Evolutionary conservation across 2,113 vertebrate genomes (phyloP).

Genomic region (Ia io): DNA sequence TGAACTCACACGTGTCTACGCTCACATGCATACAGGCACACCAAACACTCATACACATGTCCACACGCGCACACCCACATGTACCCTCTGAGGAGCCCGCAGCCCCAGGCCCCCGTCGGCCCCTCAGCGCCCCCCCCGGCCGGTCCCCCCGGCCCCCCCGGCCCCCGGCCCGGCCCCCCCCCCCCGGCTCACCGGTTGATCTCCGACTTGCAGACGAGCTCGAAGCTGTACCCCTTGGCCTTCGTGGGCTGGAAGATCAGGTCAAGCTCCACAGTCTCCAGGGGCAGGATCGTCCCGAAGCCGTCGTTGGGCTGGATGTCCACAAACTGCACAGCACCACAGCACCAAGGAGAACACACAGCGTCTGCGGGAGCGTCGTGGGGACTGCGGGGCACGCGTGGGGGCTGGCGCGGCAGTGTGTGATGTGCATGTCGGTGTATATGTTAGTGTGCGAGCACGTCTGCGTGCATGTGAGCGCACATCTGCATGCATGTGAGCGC

Average conservation of each 20-base stretch:
- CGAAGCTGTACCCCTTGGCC: conserved; percentile 88
- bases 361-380: fast-evolving
- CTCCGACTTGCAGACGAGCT: conserved; percentile 89
- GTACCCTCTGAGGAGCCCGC: background rate
- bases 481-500: fast-evolving
- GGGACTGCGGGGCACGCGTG: fast-evolving
- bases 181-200: conserved; percentile 87
- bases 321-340: conserved; percentile 82
- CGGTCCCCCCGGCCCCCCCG: no score
- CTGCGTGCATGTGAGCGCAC: fast-evolving
- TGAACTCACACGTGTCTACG: background rate
- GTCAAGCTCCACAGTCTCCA: conserved; percentile 87
- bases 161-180: no score
- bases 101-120: no score
- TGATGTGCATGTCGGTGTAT: fast-evolving
- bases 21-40: no score
- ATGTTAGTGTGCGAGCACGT: background rate
- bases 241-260: conserved; percentile 90
- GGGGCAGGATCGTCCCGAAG: conserved; percentile 90
- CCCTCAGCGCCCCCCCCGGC: no score
- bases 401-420: background rate
- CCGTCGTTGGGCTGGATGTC: conserved; percentile 93
- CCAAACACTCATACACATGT: background rate
- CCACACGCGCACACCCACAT: background rate
- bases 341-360: fast-evolving